Base-by-base conservation (phyloP, 2,797 vertebrate genomes). In the Myotis planiceps region DNA sequence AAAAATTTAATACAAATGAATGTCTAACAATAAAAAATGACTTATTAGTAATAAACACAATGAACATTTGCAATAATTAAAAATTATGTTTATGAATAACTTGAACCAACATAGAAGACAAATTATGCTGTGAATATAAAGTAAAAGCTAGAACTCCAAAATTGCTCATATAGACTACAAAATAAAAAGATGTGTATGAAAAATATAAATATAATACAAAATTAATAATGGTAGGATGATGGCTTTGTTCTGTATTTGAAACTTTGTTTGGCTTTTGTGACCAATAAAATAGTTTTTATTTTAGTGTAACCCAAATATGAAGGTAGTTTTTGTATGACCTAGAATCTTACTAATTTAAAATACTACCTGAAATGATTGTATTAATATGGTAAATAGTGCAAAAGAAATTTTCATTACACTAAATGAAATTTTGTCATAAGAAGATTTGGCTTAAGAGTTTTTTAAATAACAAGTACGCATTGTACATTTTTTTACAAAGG, bases 391-490 rank as follows among this genome's bases (percentile, higher is more conserved):
- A 93, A 75, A 78, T 72, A 45, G 76, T 83, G 58, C 74, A 71
- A 92, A 65, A 88, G 12, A 47, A 45, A 81, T 81, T 92, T 96
- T 55, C 2, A 93, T 69, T 69, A 65, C 0, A 83, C 15, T 51
- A 86, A 96, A 34, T 76, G 6, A 80, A 88, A n/a, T 92, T 72
- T 39, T 69, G 0, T 82, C 53, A 1, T 60, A 75, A 94, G 82
- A 87, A 7, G 15, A 89, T 90, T 84, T 95, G 18, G 8, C 42
- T 95, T 87, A 86, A 75, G 95, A 39, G 13, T 55, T 75, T 94
- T 94, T 90, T 65, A 79, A 84, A 76, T 76, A 16, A 53, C 6
- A 91, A 85, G 9, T 71, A 19, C 39, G 29, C 7, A 0, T 63
- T 84, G 34, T 63, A 72, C 4, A 65, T 32, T 82, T 29, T 75